phyloP scores from a whole-genome alignment of 1,140 invertebrate genomes.

The Hypsibius dujardini region DNA sequence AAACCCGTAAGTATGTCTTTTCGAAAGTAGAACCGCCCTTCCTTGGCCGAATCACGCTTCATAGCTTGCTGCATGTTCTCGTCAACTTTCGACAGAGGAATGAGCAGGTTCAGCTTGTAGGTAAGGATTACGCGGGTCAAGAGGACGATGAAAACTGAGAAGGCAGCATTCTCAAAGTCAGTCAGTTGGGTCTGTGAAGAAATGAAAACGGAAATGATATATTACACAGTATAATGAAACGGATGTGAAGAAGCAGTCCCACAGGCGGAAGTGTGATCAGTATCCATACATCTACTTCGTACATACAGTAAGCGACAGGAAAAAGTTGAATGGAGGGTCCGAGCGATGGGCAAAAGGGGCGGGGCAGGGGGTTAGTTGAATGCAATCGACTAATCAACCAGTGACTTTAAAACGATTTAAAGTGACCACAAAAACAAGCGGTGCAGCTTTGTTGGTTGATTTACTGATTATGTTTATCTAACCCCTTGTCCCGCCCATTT shows the following conservation, averaged over 20 bases:
- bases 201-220: constrained; percentile 3
- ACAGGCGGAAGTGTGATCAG: no score
- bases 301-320: no score
- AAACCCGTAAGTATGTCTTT: constrained; percentile 48
- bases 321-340: no score
- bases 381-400: no score
- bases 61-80: constrained; percentile 93
- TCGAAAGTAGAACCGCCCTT: constrained; percentile 77
- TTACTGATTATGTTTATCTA: no score
- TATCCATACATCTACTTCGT: no score
- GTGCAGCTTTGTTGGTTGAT: no score
- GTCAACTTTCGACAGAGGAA: constrained; percentile 95
- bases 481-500: no score
- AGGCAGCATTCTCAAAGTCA: constrained; percentile 98
- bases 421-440: no score
- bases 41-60: constrained; percentile 61
- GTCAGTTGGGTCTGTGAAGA: constrained; percentile 61
- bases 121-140: constrained; percentile 89
- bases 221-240: background rate
- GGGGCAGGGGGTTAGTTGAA: no score
- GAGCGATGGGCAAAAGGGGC: no score
- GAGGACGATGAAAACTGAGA: constrained; percentile 92
- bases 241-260: constrained; percentile 10
- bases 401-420: no score
- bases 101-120: constrained; percentile 84